Evolutionary conservation across 2,797 vertebrate genomes (phyloP).

Genomic region (Buphagus erythrorhynchus): DNA sequence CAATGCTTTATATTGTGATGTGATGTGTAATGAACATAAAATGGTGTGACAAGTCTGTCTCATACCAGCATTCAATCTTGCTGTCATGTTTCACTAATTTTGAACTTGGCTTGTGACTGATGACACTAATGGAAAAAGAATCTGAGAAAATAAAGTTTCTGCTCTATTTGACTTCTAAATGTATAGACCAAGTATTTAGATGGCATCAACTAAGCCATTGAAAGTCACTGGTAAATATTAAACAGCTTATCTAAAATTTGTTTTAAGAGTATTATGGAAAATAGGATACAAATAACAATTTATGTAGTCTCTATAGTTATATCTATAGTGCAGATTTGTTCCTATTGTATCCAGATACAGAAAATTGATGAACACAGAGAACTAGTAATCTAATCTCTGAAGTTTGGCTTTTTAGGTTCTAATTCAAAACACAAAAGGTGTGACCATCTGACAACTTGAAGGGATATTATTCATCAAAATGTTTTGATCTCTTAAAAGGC

Average conservation of each 20-base stretch:
- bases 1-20: not conserved
- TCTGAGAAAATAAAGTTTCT: not conserved
- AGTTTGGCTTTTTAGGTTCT: not conserved
- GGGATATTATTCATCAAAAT: not conserved
- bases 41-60: not conserved
- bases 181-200: not conserved
- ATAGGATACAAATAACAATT: not conserved
- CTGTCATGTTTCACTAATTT: not conserved
- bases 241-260: not conserved
- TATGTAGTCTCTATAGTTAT: not conserved
- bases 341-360: not conserved
- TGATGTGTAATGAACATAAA: not conserved
- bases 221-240: not conserved
- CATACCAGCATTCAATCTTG: not conserved
- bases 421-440: not conserved
- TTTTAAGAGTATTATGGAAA: not conserved
- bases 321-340: not conserved
- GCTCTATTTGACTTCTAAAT: not conserved
- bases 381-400: not conserved
- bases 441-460: not conserved
- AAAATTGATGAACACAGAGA: not conserved
- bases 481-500: not conserved
- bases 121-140: not conserved
- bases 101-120: not conserved
- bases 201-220: not conserved